Evolutionary conservation across 2,113 vertebrate genomes (phyloP).

Genomic region (Orycteropus afer): DNA sequence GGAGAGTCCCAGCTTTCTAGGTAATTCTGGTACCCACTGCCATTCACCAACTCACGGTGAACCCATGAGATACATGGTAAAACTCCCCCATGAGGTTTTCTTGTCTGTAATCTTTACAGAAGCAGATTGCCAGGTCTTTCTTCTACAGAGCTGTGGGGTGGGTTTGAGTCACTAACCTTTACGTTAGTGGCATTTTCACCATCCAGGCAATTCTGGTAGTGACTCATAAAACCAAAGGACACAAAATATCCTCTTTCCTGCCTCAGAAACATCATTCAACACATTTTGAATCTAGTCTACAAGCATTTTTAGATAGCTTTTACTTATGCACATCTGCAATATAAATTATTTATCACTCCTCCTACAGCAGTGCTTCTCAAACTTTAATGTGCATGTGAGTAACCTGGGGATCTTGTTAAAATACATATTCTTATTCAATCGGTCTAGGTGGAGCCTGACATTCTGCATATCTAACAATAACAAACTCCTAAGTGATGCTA

Average conservation of each 20-base stretch:
- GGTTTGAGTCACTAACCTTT: no score
- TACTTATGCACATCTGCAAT: conserved; percentile 6
- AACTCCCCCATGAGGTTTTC: neutral
- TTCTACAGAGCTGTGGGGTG: neutral
- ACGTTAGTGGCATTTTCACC: neutral
- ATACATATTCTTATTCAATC: neutral
- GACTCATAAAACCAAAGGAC: neutral
- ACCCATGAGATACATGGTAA: neutral
- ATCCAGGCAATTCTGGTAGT: neutral
- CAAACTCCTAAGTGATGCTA: neutral
- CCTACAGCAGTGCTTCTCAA: neutral
- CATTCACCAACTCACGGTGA: neutral
- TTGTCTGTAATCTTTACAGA: neutral
- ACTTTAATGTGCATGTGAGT: neutral
- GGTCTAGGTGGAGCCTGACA: neutral
- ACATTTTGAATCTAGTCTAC: conserved; percentile 26
- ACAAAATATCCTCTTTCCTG: neutral
- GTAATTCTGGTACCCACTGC: neutral
- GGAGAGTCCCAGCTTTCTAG: neutral
- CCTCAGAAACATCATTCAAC: neutral
- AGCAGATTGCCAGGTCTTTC: neutral
- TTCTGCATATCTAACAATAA: conserved; percentile 29
- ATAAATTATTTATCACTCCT: conserved; percentile 21
- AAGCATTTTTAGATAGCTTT: conserved; percentile 17
- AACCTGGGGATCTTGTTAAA: conserved; percentile 31